phyloP scores from a whole-genome alignment of 2,113 vertebrate species.

The Pteruthius melanotis region DNA sequence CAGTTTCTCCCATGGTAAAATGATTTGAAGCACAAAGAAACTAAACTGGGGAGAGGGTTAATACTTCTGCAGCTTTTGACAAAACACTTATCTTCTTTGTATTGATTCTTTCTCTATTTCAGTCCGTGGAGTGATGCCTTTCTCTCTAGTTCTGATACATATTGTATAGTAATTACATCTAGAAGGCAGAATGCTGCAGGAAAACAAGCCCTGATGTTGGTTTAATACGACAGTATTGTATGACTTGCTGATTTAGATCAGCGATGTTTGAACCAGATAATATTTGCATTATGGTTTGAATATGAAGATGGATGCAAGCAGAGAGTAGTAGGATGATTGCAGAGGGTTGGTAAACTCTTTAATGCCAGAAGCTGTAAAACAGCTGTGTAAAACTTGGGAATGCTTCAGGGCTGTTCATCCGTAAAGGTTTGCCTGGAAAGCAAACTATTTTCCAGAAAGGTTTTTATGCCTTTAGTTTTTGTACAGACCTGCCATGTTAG shows the following conservation, averaged over 20 bases:
- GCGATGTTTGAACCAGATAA: neutral
- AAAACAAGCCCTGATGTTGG: conserved; percentile 60
- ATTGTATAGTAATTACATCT: conserved; percentile 71
- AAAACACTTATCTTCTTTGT: conserved; percentile 68
- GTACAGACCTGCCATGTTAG: neutral
- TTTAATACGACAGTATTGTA: conserved; percentile 60
- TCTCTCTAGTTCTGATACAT: conserved; percentile 60
- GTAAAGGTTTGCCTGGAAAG: neutral
- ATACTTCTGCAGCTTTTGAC: conserved; percentile 43
- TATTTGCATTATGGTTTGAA: neutral
- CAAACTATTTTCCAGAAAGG: neutral
- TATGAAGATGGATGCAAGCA: neutral
- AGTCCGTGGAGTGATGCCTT: conserved; percentile 57
- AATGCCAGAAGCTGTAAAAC: neutral
- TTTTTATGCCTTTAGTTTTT: neutral
- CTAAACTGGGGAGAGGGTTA: conserved; percentile 37
- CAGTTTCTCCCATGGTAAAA: neutral
- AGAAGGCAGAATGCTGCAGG: conserved; percentile 56
- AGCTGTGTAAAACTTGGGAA: neutral
- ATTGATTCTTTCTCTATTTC: conserved; percentile 73
- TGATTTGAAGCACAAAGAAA: neutral
- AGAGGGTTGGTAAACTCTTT: neutral
- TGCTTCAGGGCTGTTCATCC: neutral
- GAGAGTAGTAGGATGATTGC: neutral
- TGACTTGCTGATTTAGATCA: conserved; percentile 27